Evolutionary conservation across 2,113 vertebrate genomes (phyloP).

Genomic region (Prunella fulvescens): DNA sequence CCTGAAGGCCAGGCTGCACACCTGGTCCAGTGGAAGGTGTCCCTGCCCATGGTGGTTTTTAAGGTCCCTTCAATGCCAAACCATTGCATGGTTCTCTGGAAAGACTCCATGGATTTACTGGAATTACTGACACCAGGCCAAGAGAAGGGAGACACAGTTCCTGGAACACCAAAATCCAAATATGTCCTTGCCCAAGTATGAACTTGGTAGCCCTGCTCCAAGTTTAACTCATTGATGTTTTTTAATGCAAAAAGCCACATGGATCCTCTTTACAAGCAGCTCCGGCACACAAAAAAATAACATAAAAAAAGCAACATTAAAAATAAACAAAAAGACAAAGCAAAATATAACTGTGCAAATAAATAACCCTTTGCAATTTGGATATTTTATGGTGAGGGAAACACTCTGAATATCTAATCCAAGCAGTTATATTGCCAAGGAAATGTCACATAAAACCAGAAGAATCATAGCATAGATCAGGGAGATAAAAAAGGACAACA

Average conservation of each 20-base stretch:
- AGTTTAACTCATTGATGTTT: neutral
- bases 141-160: neutral
- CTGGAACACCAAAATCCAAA: neutral
- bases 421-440: conserved; percentile 32
- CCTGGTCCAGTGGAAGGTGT: neutral
- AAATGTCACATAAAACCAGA: conserved; percentile 52
- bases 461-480: conserved; percentile 47
- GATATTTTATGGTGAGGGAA: conserved; percentile 30
- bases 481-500: conserved; percentile 57
- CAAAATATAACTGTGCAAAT: conserved; percentile 26
- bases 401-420: conserved; percentile 26
- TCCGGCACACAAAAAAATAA: neutral
- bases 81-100: neutral
- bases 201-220: neutral
- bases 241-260: neutral
- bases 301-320: neutral
- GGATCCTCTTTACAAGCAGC: neutral
- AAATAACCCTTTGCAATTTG: conserved; percentile 52
- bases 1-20: neutral
- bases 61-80: neutral
- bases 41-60: neutral
- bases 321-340: neutral
- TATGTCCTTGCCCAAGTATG: neutral
- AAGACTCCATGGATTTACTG: neutral
- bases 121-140: neutral